These are phyloP conservation scores for Bubalus kerabau DNA, from an alignment of 2,113 vertebrate species.

Conservation along the genomic window DNA sequence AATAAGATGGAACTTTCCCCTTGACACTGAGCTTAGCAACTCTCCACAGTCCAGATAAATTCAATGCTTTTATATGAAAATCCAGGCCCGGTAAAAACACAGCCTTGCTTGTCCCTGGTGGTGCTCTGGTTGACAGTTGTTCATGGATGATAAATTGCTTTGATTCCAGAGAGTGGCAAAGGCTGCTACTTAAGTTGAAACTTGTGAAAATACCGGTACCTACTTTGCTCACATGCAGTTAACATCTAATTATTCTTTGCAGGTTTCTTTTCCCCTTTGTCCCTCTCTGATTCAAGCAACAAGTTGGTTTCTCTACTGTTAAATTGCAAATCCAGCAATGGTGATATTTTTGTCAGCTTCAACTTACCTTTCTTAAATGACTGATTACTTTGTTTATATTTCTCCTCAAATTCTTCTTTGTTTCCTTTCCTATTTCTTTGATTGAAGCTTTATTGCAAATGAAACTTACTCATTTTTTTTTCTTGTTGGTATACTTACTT, in stretches of 20 bases:
- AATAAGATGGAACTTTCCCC: conserved; percentile 29
- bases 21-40: conserved; percentile 25
- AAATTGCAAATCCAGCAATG: background rate
- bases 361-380: background rate
- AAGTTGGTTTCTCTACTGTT: background rate
- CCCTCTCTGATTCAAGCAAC: background rate
- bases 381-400: background rate
- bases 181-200: conserved; percentile 50
- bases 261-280: background rate
- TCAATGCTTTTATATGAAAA: conserved; percentile 59
- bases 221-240: background rate
- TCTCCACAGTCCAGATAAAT: conserved; percentile 44
- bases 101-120: conserved; percentile 43
- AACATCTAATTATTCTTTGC: conserved; percentile 49
- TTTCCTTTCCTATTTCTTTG: background rate
- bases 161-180: conserved; percentile 52
- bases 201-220: conserved; percentile 39
- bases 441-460: background rate
- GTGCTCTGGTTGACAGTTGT: conserved; percentile 48
- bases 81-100: background rate
- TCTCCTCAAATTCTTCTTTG: background rate
- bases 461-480: background rate
- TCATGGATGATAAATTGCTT: conserved; percentile 73
- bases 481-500: background rate
- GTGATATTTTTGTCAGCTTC: background rate